phyloP scores from a whole-genome alignment of 2,797 vertebrate species.

The Momotus momota region DNA sequence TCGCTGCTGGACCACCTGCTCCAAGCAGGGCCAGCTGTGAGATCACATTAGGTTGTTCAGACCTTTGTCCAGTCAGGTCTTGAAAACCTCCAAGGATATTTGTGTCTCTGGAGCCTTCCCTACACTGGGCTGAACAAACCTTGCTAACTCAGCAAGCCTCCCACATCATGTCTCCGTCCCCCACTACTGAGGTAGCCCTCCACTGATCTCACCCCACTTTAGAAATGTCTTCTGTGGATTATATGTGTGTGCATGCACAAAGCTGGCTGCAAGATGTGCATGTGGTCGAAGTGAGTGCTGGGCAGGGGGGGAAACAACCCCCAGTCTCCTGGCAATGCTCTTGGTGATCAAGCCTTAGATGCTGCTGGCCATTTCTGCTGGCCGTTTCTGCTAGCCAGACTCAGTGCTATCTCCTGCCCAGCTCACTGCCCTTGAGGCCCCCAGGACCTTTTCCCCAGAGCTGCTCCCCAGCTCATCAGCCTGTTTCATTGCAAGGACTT shows the following conservation, averaged over 20 bases:
- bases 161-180: neutral
- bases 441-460: neutral
- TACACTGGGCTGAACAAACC: neutral
- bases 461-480: neutral
- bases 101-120: neutral
- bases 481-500: neutral
- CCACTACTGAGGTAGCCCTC: rapidly evolving
- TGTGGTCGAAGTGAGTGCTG: neutral
- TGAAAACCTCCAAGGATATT: neutral
- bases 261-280: neutral
- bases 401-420: neutral
- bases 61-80: neutral
- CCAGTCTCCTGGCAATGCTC: neutral
- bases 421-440: rapidly evolving
- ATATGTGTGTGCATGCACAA: neutral
- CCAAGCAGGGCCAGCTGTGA: neutral
- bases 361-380: neutral
- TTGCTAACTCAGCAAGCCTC: neutral
- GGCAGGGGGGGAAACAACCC: neutral
- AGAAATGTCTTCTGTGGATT: neutral
- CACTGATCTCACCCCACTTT: neutral
- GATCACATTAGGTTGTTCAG: neutral
- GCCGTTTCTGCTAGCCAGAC: neutral
- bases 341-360: neutral
- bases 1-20: neutral